phyloP scores from a whole-genome alignment of 2,888 invertebrate genomes.

The Philopedon plagiatum region DNA sequence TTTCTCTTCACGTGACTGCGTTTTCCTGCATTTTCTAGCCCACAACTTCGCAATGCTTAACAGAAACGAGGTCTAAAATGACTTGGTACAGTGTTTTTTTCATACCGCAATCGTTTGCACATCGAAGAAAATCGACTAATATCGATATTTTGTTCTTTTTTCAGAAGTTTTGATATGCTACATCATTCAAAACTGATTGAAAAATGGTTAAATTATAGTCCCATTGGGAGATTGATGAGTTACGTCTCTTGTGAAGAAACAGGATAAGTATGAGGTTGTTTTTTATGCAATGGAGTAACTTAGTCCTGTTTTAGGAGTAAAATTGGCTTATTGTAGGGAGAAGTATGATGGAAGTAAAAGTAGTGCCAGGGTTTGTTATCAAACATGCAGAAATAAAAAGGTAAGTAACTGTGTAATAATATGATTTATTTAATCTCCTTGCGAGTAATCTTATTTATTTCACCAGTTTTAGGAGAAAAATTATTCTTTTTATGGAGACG shows the following conservation, averaged over 20 bases:
- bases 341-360: no score
- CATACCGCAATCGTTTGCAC: neutral
- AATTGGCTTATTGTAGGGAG: no score
- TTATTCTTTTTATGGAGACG: no score
- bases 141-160: conserved; percentile 9
- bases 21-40: no score
- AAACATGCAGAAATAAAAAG: no score
- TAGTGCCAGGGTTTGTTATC: no score
- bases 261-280: neutral
- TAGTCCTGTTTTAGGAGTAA: neutral
- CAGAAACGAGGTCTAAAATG: neutral
- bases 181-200: neutral
- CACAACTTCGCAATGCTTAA: no score
- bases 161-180: conserved; percentile 16
- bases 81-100: conserved; percentile 1
- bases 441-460: no score
- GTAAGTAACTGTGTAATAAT: no score
- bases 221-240: neutral
- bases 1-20: no score
- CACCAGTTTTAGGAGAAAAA: no score
- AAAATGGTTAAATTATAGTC: neutral
- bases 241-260: neutral
- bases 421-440: no score
- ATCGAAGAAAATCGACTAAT: neutral
- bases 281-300: neutral